These are phyloP conservation scores for Eutolmus rufibarbis DNA, from an alignment of 2,888 invertebrate genomes.

Conservation along the genomic window DNA sequence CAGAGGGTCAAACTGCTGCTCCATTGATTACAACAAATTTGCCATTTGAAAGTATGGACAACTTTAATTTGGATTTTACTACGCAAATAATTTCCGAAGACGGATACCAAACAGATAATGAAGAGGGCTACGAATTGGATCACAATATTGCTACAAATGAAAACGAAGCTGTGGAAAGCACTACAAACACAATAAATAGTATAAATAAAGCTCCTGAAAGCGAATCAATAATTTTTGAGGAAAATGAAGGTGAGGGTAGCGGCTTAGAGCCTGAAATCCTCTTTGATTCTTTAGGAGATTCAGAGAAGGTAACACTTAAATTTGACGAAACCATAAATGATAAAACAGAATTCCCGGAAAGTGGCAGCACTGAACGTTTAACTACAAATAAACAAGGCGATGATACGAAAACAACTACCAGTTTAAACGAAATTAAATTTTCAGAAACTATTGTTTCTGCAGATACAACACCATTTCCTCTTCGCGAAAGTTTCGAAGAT, in stretches of 20 bases:
- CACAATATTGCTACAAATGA: not conserved
- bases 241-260: not conserved
- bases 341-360: not conserved
- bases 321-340: not conserved
- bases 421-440: not conserved
- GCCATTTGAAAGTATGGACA: not conserved
- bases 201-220: not conserved
- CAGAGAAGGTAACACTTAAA: not conserved
- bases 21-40: not conserved
- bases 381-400: not conserved
- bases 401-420: not conserved
- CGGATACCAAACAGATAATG: not conserved
- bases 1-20: not conserved
- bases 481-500: not conserved
- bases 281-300: not conserved
- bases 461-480: not conserved
- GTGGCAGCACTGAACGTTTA: not conserved
- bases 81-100: not conserved
- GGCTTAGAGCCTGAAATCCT: not conserved
- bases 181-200: not conserved
- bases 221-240: not conserved
- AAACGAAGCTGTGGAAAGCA: not conserved
- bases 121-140: not conserved
- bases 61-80: not conserved
- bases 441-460: not conserved